Evolutionary conservation across 1,140 invertebrate species (phyloP).

Genomic region (Batillaria attramentaria): DNA sequence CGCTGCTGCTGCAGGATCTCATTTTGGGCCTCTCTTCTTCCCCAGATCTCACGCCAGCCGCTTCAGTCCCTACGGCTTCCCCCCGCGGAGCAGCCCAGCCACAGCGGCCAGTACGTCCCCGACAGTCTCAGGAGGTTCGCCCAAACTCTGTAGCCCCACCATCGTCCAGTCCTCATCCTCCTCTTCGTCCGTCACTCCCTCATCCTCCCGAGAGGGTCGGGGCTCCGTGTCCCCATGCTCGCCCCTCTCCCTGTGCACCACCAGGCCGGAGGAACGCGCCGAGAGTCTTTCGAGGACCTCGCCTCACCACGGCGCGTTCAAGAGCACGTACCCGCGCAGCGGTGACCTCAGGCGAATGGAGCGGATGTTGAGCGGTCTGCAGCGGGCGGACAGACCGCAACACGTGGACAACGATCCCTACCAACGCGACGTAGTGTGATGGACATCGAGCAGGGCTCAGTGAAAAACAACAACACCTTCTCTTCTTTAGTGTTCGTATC

Average conservation of each 20-base stretch:
- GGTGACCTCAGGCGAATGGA: constrained; percentile 23
- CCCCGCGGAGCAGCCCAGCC: too few species aligned
- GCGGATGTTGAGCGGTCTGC: constrained; percentile 22
- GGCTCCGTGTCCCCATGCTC: neutral
- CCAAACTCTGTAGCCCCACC: constrained; percentile 8
- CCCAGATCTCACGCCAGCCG: neutral
- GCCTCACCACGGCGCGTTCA: neutral
- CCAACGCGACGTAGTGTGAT: too few species aligned
- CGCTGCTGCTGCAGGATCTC: constrained; percentile 7
- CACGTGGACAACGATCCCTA: too few species aligned
- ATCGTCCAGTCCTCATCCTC: constrained; percentile 2
- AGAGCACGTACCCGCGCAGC: constrained; percentile 7
- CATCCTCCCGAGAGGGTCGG: neutral
- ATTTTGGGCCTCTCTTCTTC: constrained; percentile 30
- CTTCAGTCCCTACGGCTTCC: constrained; percentile 23
- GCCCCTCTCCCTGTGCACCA: neutral
- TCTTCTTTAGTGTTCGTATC: too few species aligned
- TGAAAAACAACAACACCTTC: too few species aligned
- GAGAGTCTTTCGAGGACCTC: neutral
- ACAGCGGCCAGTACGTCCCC: too few species aligned
- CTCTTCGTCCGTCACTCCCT: neutral
- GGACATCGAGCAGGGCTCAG: too few species aligned
- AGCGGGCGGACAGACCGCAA: neutral
- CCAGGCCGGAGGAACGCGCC: neutral
- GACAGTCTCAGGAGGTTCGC: neutral